Conservation (phyloP, 2,113 vertebrate species). For the Megaleporinus macrocephalus region DNA sequence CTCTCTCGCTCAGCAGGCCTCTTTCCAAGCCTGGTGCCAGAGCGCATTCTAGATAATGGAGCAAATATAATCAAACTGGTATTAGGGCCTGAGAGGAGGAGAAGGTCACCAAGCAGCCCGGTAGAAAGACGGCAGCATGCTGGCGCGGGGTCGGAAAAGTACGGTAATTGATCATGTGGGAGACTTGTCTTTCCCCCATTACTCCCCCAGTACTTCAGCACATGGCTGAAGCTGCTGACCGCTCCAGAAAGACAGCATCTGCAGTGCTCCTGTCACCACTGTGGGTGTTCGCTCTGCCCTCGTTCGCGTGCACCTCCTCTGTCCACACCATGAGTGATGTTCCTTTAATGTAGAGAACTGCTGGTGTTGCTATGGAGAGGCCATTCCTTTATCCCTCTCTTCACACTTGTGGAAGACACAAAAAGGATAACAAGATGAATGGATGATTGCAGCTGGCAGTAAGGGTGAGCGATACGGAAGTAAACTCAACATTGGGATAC, state of each 20-base stretch:
- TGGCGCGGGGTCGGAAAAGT: conserved; percentile 33
- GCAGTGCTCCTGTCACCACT: conserved; percentile 17
- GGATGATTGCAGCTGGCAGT: conserved; percentile 15
- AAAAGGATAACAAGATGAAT: not conserved
- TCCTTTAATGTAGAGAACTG: conserved; percentile 19
- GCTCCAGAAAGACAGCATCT: conserved; percentile 7
- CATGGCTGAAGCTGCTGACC: conserved; percentile 17
- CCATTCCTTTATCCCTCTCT: not conserved
- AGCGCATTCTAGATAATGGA: conserved; percentile 27
- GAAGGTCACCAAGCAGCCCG: conserved; percentile 23
- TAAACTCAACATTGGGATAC: too few relatives aligned
- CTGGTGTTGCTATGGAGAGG: conserved; percentile 19
- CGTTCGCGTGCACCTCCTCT: conserved; percentile 3
- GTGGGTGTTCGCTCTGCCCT: conserved; percentile 33
- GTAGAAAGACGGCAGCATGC: conserved; percentile 23
- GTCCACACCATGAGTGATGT: conserved; percentile 22
- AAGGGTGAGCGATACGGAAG: not conserved
- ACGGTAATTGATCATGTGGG: conserved; percentile 53
- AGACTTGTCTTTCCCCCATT: conserved; percentile 38
- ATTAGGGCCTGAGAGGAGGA: conserved; percentile 36
- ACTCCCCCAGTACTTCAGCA: conserved; percentile 28
- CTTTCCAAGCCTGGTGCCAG: conserved; percentile 7
- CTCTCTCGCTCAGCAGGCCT: conserved; percentile 2
- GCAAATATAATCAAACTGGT: conserved; percentile 39
- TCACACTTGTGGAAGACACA: conserved; percentile 6